Evolutionary conservation across 2,888 invertebrate species (phyloP).

Genomic region (Lysandra coridon): DNA sequence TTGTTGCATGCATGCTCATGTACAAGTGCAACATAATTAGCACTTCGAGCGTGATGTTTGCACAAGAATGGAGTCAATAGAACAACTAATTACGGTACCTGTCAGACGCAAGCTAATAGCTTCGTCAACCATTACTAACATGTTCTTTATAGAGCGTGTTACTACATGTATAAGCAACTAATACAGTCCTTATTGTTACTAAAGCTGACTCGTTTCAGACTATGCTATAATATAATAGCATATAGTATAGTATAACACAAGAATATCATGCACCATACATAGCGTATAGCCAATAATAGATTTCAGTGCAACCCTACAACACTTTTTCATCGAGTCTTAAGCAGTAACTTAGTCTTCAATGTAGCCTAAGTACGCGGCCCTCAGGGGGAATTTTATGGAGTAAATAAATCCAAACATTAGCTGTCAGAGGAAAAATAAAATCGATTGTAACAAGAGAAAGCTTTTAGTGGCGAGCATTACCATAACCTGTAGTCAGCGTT

Average conservation of each 20-base stretch:
- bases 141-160: no score
- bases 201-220: no score
- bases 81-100: not conserved
- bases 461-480: conserved; percentile 36
- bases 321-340: not conserved
- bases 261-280: no score
- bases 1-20: not conserved
- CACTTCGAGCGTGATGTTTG: not conserved
- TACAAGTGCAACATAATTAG: not conserved
- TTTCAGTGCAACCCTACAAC: no score
- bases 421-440: conserved; percentile 42
- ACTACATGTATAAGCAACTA: no score
- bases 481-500: conserved; percentile 33
- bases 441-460: conserved; percentile 43
- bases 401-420: conserved; percentile 37
- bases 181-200: no score
- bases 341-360: not conserved
- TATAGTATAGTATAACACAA: no score
- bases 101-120: not conserved
- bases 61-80: conserved; percentile 6
- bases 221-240: no score
- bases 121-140: not conserved
- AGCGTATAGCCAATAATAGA: no score
- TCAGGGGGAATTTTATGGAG: not conserved
- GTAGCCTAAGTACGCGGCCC: not conserved